Conservation (phyloP, 2,113 vertebrate species). For the Vulpes vulpes region DNA sequence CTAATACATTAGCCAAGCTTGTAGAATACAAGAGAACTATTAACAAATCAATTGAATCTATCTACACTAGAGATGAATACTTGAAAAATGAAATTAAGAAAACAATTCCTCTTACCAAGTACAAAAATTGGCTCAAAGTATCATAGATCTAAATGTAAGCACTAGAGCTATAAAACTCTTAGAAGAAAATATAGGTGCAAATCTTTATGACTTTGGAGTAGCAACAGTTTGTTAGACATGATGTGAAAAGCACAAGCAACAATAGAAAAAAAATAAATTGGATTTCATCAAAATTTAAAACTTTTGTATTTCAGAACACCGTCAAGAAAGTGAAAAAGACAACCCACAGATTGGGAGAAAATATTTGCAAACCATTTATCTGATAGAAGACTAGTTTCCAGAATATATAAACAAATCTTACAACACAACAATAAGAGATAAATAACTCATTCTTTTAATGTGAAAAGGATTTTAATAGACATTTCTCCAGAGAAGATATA, state of each 20-base stretch:
- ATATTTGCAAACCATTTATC: constrained; percentile 31
- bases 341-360: background rate
- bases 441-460: constrained; percentile 34
- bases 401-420: constrained; percentile 22
- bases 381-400: constrained; percentile 17
- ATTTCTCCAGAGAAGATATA: constrained; percentile 39
- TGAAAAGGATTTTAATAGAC: constrained; percentile 34
- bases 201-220: background rate
- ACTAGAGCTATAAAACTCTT: background rate
- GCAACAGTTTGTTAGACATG: background rate
- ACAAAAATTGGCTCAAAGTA: constrained; percentile 11
- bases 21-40: constrained; percentile 14
- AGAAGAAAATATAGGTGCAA: background rate
- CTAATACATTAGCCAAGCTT: background rate
- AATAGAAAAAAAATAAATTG: background rate
- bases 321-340: constrained; percentile 37
- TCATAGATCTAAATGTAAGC: background rate
- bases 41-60: background rate
- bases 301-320: constrained; percentile 15
- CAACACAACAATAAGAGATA: constrained; percentile 13
- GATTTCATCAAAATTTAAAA: background rate
- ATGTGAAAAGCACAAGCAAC: background rate
- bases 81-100: constrained; percentile 16
- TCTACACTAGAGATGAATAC: background rate
- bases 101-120: background rate